Evolutionary conservation across 2,797 vertebrate species (phyloP), one percentile per base, ranked within the genome.

Genomic region (Peromyscus aztecus): DNA sequence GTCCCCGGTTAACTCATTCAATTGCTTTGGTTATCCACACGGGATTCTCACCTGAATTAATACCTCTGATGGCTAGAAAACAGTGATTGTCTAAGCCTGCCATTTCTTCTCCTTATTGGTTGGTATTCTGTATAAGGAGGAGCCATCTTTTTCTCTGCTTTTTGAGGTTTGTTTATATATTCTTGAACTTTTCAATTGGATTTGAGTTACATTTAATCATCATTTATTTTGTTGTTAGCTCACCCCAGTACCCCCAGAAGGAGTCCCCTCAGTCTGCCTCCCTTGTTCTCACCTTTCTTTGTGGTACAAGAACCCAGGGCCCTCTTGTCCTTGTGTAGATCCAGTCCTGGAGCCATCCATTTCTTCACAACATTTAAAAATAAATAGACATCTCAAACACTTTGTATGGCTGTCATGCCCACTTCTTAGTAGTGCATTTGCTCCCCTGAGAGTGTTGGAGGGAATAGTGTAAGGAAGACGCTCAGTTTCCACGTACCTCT

Each of bases 81-180:
- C 80, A 40, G 19, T 40, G 37, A 84, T 73, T 85, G 63, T 73
- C 31, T 46, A 17, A 63, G 40, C 61, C 37, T 73, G 17, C 67
- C 9, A 67, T 89, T 80, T 96, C 21, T 78, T 94, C 75, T 29
- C 61, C 37, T 61, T 76, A 85, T 67, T 94, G 85, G 14, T 57
- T 85, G 8, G 3, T 40, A 59, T 49, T 89, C 14, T 61, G 78
- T 59, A 8, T 86, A 65, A 85, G 17, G 19, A 49, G 89, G 43
- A 90, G 4, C 31, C 43, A 49, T 88, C 27, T 46, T 24, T 43
- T 76, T n/a, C 12, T 13, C 69, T 37, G n/a, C n/a, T 57, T 27
- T 40, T 94, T 82, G 73, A 57, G 34, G 67, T 94, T 94, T 87
- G 65, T 82, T 88, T 88, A 69, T 76, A 23, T 29, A 83, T 29